These are phyloP conservation scores for Bombus turneri DNA, from an alignment of 1,140 invertebrate genomes.

Conservation along the genomic window DNA sequence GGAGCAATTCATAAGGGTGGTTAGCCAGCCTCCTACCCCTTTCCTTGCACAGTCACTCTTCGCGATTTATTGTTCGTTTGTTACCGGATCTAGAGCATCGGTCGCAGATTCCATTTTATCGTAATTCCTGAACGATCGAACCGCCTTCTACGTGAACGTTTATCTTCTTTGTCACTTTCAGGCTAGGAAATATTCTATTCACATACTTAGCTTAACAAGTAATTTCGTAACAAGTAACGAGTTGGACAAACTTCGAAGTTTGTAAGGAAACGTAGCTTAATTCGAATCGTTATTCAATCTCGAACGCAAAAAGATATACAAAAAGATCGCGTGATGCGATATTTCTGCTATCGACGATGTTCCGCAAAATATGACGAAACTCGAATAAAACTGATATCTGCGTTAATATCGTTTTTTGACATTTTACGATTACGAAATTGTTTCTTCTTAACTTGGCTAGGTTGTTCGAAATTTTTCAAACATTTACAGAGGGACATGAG, in stretches of 20 bases:
- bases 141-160: conserved; percentile 24
- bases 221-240: too few species aligned
- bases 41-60: not conserved
- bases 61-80: conserved; percentile 39
- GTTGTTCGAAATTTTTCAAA: conserved; percentile 9
- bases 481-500: not conserved
- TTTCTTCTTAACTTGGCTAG: too few species aligned
- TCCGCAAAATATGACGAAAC: not conserved
- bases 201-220: too few species aligned
- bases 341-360: not conserved
- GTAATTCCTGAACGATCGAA: not conserved
- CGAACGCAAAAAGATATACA: not conserved
- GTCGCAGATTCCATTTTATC: conserved; percentile 1
- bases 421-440: not conserved
- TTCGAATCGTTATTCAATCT: not conserved
- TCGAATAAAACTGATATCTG: not conserved
- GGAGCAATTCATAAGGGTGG: conserved; percentile 49
- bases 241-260: too few species aligned
- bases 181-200: not conserved
- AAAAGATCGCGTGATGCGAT: not conserved
- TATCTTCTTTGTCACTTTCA: not conserved
- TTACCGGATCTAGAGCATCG: not conserved
- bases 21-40: not conserved
- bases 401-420: not conserved
- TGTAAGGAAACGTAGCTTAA: not conserved